A percentile compares a stretch with the other conserved stretches of the same genome.
Conservation (phyloP, 2,113 vertebrate genomes). For the Hymenochirus boettgeri region DNA sequence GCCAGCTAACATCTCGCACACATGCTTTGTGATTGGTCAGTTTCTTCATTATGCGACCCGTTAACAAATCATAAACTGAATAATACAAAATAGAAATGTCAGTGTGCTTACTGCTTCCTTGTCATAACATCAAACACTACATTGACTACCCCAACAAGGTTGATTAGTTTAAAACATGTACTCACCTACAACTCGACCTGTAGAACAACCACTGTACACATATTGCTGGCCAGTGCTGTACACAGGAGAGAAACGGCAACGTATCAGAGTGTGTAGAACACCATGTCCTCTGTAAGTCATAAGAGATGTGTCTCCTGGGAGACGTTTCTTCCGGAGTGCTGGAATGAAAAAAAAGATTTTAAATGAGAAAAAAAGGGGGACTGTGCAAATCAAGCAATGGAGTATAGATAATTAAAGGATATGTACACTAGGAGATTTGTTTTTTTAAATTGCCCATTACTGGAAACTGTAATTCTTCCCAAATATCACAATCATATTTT, state of each 20-base stretch:
- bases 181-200: conserved; percentile 83
- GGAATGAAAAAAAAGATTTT: conserved; percentile 7
- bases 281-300: conserved; percentile 90
- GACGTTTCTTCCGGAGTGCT: conserved; percentile 81
- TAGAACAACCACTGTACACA: conserved; percentile 88
- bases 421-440: too few relatives aligned
- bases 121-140: too few relatives aligned
- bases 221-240: conserved; percentile 83
- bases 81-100: background rate
- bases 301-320: conserved; percentile 83
- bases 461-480: too few relatives aligned
- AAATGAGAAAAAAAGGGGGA: too few relatives aligned
- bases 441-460: too few relatives aligned
- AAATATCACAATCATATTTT: too few relatives aligned
- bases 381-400: too few relatives aligned
- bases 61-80: conserved; percentile 82
- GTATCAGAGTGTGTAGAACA: conserved; percentile 84
- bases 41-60: conserved; percentile 70
- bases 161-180: conserved; percentile 3
- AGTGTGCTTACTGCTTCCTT: too few relatives aligned
- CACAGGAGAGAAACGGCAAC: conserved; percentile 81
- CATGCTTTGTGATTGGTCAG: conserved; percentile 80
- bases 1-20: conserved; percentile 86
- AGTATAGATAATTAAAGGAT: too few relatives aligned
- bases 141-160: background rate